These are phyloP conservation scores for Eulemur coronatus DNA, from an alignment of 2,797 vertebrate species.

Conservation along the genomic window DNA sequence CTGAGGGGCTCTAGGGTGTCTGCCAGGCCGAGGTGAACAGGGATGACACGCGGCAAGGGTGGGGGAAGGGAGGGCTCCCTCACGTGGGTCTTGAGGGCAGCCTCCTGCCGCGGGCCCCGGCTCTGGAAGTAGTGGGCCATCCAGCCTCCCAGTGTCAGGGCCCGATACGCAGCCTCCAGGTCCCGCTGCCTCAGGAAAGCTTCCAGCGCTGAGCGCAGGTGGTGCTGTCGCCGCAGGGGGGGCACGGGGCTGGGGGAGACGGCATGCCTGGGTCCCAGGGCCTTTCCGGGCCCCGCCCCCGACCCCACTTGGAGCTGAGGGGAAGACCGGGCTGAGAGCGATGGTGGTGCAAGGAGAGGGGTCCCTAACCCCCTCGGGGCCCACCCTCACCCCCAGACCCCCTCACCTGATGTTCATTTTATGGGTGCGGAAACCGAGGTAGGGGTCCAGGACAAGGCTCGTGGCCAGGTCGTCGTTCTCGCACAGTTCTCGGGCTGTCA, in stretches of 20 bases:
- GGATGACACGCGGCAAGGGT: background rate
- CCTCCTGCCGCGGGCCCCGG: conserved; percentile 89
- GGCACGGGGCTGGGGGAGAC: conserved; percentile 87
- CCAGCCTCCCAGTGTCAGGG: conserved; percentile 91
- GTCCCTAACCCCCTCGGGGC: background rate
- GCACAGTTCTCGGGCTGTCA: conserved; percentile 95
- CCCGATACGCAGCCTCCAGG: conserved; percentile 91
- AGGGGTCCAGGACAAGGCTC: conserved; percentile 93
- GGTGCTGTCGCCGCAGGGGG: conserved; percentile 92
- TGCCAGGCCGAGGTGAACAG: background rate
- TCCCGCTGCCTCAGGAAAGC: conserved; percentile 92
- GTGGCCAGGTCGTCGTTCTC: conserved; percentile 96
- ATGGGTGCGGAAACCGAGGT: conserved; percentile 94
- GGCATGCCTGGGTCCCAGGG: conserved; percentile 55
- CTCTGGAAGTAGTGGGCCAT: conserved; percentile 90
- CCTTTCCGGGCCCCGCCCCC: conserved; percentile 13
- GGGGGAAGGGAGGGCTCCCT: conserved; percentile 61
- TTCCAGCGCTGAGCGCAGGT: conserved; percentile 92
- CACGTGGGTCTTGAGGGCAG: conserved; percentile 93
- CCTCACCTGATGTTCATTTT: conserved; percentile 96
- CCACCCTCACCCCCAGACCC: background rate
- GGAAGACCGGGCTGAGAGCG: background rate
- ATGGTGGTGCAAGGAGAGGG: background rate
- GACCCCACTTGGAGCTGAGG: background rate
- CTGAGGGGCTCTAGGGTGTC: background rate